These are phyloP conservation scores for Manis crassicaudata DNA, from an alignment of 2,797 vertebrate genomes.

Conservation along the genomic window DNA sequence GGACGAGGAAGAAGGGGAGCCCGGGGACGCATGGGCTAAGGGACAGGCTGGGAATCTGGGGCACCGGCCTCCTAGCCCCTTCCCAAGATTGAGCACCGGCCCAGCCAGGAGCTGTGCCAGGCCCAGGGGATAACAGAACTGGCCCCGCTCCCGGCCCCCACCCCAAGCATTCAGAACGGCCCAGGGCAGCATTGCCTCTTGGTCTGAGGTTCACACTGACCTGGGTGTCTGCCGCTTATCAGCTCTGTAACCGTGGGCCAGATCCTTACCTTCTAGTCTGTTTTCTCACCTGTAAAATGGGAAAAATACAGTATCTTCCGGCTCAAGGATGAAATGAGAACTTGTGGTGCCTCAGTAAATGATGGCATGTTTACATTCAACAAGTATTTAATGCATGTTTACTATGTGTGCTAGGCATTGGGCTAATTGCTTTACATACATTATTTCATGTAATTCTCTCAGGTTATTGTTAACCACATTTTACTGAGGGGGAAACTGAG, in stretches of 20 bases:
- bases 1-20: conserved; percentile 29
- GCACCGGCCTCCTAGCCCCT: neutral
- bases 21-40: neutral
- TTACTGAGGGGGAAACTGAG: conserved; percentile 20
- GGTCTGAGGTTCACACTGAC: neutral
- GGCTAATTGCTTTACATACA: neutral
- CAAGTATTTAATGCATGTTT: conserved; percentile 55
- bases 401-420: neutral
- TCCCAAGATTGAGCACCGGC: neutral
- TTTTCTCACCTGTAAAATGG: conserved; percentile 60
- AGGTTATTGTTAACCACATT: neutral
- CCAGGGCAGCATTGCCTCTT: neutral
- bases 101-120: neutral
- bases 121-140: neutral
- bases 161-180: neutral
- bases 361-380: conserved; percentile 53
- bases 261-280: conserved; percentile 9
- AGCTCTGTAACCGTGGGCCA: conserved; percentile 33
- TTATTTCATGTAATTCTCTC: neutral
- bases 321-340: neutral
- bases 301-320: neutral
- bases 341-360: neutral
- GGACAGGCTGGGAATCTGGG: neutral
- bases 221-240: neutral
- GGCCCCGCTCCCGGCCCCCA: neutral